Base-by-base conservation (phyloP, 2,888 invertebrate species). In the Tortrix viridana region DNA sequence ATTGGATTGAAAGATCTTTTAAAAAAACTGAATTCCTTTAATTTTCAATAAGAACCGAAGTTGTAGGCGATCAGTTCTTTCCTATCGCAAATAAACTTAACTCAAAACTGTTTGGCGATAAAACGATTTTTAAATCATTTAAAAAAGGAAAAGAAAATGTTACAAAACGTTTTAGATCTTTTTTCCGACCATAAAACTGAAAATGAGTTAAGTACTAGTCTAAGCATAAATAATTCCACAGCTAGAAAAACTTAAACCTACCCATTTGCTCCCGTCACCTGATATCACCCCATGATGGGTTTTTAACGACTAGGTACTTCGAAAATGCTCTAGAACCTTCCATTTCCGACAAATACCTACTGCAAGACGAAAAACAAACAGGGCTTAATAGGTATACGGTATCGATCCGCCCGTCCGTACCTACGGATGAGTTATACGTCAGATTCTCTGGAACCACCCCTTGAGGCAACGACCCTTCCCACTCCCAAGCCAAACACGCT, bases 371-470 rank as follows among this genome's bases (percentile, higher is more conserved):
- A 80, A 82, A 85, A 86, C 85, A 84, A 86, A 88, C 81, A 80
- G 65, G 66, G 65, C 70, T 73, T 75, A 82, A 81, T 86, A 86
- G 82, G 84, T 84, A 80, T 76, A 77, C 72, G 71, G 70, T 88
- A 91, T 91, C 85, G 90, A 90, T 88, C 85, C 77, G 73, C 62
- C 64, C 70, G 66, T 74, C 80, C 78, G 80, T 87, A 86, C 86
- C 87, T 88, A 89, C 86, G 74, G 84, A 87, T 86, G 87, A 88
- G 84, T 82, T 88, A 85, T 87, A 88, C 85, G 84, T 81, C 82
- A 83, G 79, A 76, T 74, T 74, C 76, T 71, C 18, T 60, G 72
- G 70, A 61, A 79, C 76, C 82, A 80, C 75, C 81, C 81, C 78
- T 77, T 72, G 71, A 65, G 67, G 73, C 71, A 79, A 79, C 88